Base-by-base conservation (phyloP, 2,113 vertebrate species). In the Lutjanus erythropterus region DNA sequence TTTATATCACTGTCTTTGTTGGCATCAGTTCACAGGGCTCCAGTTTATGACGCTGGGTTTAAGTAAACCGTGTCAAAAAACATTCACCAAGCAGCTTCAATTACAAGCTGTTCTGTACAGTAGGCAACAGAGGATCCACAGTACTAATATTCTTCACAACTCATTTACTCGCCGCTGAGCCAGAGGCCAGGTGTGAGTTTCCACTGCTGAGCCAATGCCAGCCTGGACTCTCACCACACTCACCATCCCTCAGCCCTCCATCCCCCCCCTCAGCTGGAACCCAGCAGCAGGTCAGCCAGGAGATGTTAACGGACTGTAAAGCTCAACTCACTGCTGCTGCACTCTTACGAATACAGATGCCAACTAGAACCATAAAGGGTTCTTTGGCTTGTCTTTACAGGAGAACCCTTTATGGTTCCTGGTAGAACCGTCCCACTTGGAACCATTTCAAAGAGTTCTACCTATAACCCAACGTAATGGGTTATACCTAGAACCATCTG, bases 181-280 rank as follows among this genome's bases (percentile, higher is more conserved):
- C 77, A 71, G 52, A 83, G 59, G 70, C 84, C 78, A 87, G 91
- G 91, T 92, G 91, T 91, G 92, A 90, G 60, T 90, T 93, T 90
- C 91, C 91, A 91, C 73, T 67, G 85, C 56, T 70, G 65, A 81
- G 61, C 41, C 74, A 53, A 39, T 83, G 87, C 67, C 85, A 90
- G 86, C 61, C 37, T 16, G 65, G 77, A 64, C 49, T 60, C 62
- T 59, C 53, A 46, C 65, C 61, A 39, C 72, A 21, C 29, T 46
- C 21, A 0, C 46, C 14, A 47, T 14, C 47, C 18, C 2, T 29
- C 37, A 58, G 14, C 46, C 19, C 21, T 12, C 18, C 21, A 16
- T 53, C 16, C 44, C 47, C 71, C 49, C 64, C 64, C 37, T 70
- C n/a, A 35, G 66, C 70, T 59, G 37, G 53, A 60, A 69, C 56